Percentiles rank a stretch among this genome's conserved stretches.
These are phyloP conservation scores for Deilephila elpenor DNA, from an alignment of 2,888 invertebrate species.

Conservation along the genomic window DNA sequence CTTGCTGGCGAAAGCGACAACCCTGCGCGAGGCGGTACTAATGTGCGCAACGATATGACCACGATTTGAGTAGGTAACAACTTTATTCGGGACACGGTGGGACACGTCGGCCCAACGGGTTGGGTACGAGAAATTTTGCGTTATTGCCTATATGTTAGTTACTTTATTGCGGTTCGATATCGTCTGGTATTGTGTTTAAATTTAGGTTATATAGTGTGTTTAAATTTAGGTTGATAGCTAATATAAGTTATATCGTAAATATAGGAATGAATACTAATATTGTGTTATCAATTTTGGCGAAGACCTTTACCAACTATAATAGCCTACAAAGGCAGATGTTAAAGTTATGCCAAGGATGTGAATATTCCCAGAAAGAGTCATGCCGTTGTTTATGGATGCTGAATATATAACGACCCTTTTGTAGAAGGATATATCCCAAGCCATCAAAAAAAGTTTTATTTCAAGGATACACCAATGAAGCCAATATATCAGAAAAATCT, in stretches of 20 bases:
- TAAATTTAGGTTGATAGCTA: not conserved
- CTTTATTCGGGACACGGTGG: constrained; percentile 43
- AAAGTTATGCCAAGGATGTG: no score
- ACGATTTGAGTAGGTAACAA: constrained; percentile 36
- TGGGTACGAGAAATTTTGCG: constrained; percentile 3
- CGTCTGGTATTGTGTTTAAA: not conserved
- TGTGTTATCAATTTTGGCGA: no score
- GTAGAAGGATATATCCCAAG: no score
- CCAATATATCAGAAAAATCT: no score
- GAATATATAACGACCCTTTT: no score
- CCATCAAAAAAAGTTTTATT: no score
- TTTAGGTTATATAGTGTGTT: not conserved
- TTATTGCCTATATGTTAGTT: constrained; percentile 10
- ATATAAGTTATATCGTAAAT: not conserved
- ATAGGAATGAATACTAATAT: not conserved
- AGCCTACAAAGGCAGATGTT: no score
- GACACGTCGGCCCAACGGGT: constrained; percentile 39
- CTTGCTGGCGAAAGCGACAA: constrained; percentile 59
- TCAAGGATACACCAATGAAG: no score
- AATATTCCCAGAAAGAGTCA: no score
- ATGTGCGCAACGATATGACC: constrained; percentile 42
- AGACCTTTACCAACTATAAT: no score
- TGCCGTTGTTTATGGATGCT: no score
- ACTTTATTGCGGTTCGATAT: constrained; percentile 8
- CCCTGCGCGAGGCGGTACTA: constrained; percentile 51